These are phyloP conservation scores for Xiphias gladius DNA, from an alignment of 2,113 vertebrate genomes.

Conservation along the genomic window DNA sequence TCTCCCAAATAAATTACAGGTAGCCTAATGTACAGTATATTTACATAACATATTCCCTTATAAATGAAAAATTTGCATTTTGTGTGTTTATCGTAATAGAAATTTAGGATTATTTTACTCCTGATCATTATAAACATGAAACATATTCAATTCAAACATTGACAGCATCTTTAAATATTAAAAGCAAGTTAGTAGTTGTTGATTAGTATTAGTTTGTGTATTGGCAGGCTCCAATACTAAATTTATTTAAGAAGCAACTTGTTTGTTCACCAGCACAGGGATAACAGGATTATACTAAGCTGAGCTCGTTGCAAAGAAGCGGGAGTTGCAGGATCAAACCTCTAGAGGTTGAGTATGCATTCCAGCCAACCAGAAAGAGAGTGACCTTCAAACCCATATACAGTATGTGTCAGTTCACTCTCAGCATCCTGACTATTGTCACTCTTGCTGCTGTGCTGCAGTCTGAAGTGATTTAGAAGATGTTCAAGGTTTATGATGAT, in stretches of 20 bases:
- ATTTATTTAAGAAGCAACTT: slow-evolving; percentile 59
- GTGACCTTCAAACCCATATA: slow-evolving; percentile 72
- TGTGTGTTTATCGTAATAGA: too few relatives aligned
- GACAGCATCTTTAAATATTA: not conserved
- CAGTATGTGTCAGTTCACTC: slow-evolving; percentile 77
- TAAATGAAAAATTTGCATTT: too few relatives aligned
- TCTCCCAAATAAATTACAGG: not conserved
- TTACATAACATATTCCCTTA: too few relatives aligned
- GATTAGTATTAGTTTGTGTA: not conserved
- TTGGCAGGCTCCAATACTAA: not conserved
- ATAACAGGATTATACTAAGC: slow-evolving; percentile 75
- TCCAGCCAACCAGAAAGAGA: slow-evolving; percentile 71
- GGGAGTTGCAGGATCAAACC: not conserved
- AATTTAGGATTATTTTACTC: not conserved
- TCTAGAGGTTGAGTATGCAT: too few relatives aligned
- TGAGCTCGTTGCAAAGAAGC: slow-evolving; percentile 81
- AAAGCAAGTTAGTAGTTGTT: not conserved
- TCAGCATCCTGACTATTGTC: slow-evolving; percentile 76
- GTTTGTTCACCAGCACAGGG: slow-evolving; percentile 79
- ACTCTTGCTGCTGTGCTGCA: slow-evolving; percentile 78
- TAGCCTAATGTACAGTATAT: too few relatives aligned
- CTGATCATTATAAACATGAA: not conserved
- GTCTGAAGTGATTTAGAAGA: too few relatives aligned
- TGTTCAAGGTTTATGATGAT: too few relatives aligned
- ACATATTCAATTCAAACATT: not conserved